phyloP scores from a whole-genome alignment of 2,888 invertebrate genomes.

The Eilema caniola region DNA sequence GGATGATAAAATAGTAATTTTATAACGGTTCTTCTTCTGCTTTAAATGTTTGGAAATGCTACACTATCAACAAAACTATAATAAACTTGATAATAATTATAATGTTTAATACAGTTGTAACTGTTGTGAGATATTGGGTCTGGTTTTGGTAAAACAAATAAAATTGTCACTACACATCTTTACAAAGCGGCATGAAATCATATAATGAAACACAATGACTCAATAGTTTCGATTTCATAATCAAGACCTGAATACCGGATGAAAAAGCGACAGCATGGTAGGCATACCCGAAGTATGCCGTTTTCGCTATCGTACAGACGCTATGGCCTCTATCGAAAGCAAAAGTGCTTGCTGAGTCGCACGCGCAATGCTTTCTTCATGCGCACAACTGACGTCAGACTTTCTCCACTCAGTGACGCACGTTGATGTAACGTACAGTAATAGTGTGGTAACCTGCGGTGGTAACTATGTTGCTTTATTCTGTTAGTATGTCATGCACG shows the following conservation, averaged over 20 bases:
- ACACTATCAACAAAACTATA: background rate
- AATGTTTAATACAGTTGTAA: background rate
- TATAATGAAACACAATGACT: slow-evolving; percentile 69
- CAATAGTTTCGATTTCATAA: slow-evolving; percentile 81
- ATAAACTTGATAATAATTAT: background rate
- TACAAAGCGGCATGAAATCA: slow-evolving; percentile 53
- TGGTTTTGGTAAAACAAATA: slow-evolving; percentile 12
- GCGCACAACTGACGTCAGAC: slow-evolving; percentile 80
- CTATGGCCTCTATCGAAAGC: slow-evolving; percentile 80
- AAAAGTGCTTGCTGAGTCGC: slow-evolving; percentile 77
- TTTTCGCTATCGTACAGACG: slow-evolving; percentile 85
- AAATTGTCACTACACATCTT: slow-evolving; percentile 19
- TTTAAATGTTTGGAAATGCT: background rate
- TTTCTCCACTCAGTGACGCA: slow-evolving; percentile 80
- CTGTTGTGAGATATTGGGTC: background rate
- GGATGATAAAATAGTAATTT: background rate
- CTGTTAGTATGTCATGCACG: slow-evolving; percentile 33
- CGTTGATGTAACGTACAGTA: slow-evolving; percentile 75
- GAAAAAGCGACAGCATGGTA: slow-evolving; percentile 76
- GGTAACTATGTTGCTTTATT: slow-evolving; percentile 57
- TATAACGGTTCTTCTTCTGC: background rate
- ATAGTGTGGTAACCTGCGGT: slow-evolving; percentile 65
- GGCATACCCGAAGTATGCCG: slow-evolving; percentile 76
- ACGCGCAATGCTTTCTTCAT: slow-evolving; percentile 84
- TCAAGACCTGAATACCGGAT: slow-evolving; percentile 80